Evolutionary conservation across 64 coral and sea anemone genomes (phyloP), one percentile per base, ranked within the genome.

Genomic region (Astreopora myriophthalma): DNA sequence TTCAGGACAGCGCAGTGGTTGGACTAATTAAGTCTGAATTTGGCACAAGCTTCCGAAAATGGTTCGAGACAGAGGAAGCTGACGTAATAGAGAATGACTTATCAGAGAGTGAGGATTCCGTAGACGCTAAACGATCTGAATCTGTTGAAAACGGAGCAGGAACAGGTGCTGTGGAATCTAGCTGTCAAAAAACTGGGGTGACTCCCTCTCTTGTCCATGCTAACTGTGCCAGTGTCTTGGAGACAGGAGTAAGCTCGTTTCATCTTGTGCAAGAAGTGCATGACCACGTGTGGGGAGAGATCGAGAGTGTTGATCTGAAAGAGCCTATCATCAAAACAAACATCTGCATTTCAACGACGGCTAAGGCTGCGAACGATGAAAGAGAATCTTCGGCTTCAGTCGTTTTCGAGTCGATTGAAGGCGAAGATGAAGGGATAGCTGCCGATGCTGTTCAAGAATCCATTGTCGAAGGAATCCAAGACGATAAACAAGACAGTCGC

Each of bases 211-310:
- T 80, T 27, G 48, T 60, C 16, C 76, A 80, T 61, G 48, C 28
- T n/a, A 48, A 80, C 17, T 14, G 6, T 61, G 28, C 55, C 0
- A 80, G 48, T 34, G 49, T 27, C 26, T 17, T 60, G 17, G 48
- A 80, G 60, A 80, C 29, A 1, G 49, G 48, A n/a, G 48, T 16
- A 8, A 80, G 27, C 8, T 60, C 76, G 30, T 31, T 80, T 80
- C 60, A 80, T 80, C 48, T 80, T 22, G 76, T 60, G 14, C 27
- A 80, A 60, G 44, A 80, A 60, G 16, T 34, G 3, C 33, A 80
- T 31, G 49, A 62, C 17, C 76, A 80, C 14, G 29, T 80, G 16
- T 34, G 76, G 76, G 34, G 48, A 60, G 76, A 80, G 33, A 36
- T 80, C 0, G 49, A 36, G 28, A 31, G 31, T 22, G 1, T 27